Base-by-base conservation (phyloP, 2,888 invertebrate species). In the Schrankia costaestrigalis region DNA sequence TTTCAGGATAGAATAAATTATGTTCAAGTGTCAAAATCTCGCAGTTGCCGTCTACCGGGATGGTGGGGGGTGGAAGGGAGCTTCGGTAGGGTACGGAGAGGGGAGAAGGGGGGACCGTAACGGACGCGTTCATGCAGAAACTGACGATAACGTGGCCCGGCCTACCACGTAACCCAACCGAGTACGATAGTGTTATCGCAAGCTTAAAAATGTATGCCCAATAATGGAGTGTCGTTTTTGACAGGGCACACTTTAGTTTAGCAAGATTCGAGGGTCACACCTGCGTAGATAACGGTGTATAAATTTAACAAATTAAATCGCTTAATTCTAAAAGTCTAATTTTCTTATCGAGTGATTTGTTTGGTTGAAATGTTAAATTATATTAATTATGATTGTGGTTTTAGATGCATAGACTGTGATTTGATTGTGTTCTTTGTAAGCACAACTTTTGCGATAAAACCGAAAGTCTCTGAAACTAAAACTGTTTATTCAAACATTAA, bases 91-190 rank as follows among this genome's bases (percentile, higher is more conserved):
- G 40, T 46, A 31, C 35, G 29, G 42, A 35, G 11, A 33, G 43
- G 28, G 51, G 45, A 43, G 51, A 43, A 35, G 44, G 47, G 59
- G 71, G 66, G 64, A 57, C 71, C 73, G 83, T 85, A 81, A 81
- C 84, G 82, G 61, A 71, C 64, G 87, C 88, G 88, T 87, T 84
- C 86, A 88, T 80, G 86, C 73, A 74, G 85, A 88, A 88, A 83
- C 77, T 80, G 84, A 81, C 83, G 89, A 88, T 87, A 87, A 88
- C 86, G 60, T 56, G 57, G 70, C 63, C 75, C 78, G 71, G 84
- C 84, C 86, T 85, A 85, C 84, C 78, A 82, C 81, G 85, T 82
- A 84, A 83, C 85, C 84, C 79, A 66, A 73, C 63, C 55, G 50
- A 59, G 58, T 50, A 49, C 58, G 78, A 80, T 81, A 80, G 66